Evolutionary conservation across 2,888 invertebrate genomes (phyloP), one percentile per base, ranked within the genome.

Genomic region (Cosmia pyralina): DNA sequence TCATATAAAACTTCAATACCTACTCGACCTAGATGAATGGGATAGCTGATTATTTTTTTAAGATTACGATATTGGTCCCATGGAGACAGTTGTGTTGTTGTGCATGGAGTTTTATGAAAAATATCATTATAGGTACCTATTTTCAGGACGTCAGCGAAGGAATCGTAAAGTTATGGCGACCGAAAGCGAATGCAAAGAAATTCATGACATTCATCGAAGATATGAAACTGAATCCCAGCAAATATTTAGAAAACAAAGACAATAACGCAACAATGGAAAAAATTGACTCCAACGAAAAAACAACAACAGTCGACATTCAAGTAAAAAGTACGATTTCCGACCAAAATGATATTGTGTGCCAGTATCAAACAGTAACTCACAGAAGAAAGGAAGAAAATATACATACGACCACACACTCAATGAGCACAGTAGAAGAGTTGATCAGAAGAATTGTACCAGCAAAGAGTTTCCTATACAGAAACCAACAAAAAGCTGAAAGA

Each of bases 391-490:
- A 86, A 22, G 88, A 87, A 64, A 64, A 74, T 53, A 44, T 75
- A 3, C 72, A 60, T n/a, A 52, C 73, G 19, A 60, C 41, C 4
- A 44, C 65, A 67, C 13, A 53, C 84, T 4, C 89, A n/a, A 88
- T 91, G 44, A 91, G 83, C 57, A 90, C 89, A 13, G 93, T 95
- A 2, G 96, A 96, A 82, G 96, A 96, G 57, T 87, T 96, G 48
- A 85, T 96, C 8, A 93, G 92, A 72, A 94, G 88, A 83, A 88
- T 96, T 50, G 94, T 94, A 2, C 94, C 95, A 53, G 93, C 94
- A 0, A 96, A 95, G 81, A 96, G 96, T 78, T 96, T 96, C 82
- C 80, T 96, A 0, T 96, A 96, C 69, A 93, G 95, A 87, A 91
- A 95, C 58, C 93, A 94, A 76, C 86, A 88, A 44, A 93, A 90